A percentile compares a stretch with the other conserved stretches of the same genome.
These are phyloP conservation scores for Crotophaga sulcirostris DNA, from an alignment of 2,113 vertebrate genomes.

Conservation along the genomic window DNA sequence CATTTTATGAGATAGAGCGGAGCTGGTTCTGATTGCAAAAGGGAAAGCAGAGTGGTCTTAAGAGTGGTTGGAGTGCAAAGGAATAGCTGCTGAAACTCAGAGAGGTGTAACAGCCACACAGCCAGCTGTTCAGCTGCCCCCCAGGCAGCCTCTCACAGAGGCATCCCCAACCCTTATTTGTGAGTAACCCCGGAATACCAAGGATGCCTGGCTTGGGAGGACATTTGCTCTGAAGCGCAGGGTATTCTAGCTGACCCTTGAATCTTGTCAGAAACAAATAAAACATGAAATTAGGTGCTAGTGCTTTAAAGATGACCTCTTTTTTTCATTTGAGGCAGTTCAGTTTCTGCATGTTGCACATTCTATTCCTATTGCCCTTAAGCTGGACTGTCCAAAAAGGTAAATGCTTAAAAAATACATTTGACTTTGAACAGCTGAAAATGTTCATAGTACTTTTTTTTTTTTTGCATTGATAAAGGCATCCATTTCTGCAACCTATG, in stretches of 20 bases:
- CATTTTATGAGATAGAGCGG: not conserved
- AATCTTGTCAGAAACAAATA: not conserved
- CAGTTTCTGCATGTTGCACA: not conserved
- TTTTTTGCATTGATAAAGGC: conserved; percentile 27
- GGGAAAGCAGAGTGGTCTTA: not conserved
- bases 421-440: conserved; percentile 6
- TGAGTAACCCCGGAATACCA: not conserved
- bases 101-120: not conserved
- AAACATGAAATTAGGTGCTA: not conserved
- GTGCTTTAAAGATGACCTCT: not conserved
- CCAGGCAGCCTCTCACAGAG: not conserved
- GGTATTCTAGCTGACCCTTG: not conserved
- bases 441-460: not conserved
- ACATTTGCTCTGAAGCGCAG: not conserved
- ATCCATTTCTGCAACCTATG: conserved; percentile 48
- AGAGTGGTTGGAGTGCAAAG: not conserved
- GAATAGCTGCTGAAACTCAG: not conserved
- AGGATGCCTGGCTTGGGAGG: not conserved
- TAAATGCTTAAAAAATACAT: not conserved
- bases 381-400: not conserved
- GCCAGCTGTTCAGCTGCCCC: not conserved
- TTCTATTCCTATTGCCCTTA: not conserved
- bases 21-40: not conserved
- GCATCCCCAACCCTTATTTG: not conserved
- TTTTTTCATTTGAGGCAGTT: not conserved